Percentiles rank a stretch among this genome's conserved stretches.
These are phyloP conservation scores for Odiellus spinosus DNA, from an alignment of 2,888 invertebrate species.

Conservation along the genomic window DNA sequence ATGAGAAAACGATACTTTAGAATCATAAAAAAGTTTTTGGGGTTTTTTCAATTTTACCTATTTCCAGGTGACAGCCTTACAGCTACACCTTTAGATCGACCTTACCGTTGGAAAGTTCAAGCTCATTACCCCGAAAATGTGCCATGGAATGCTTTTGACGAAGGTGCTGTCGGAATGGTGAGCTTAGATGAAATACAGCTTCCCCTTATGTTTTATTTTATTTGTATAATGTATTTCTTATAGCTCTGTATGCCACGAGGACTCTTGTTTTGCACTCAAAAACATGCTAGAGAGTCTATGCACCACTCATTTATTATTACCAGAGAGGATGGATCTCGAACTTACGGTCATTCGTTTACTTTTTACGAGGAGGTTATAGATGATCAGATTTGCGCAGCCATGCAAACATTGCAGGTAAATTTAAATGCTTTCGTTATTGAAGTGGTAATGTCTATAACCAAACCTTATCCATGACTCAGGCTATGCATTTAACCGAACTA, in stretches of 20 bases:
- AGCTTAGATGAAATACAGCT: slow-evolving; percentile 24
- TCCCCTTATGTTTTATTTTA: background rate
- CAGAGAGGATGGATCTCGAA: slow-evolving; percentile 83
- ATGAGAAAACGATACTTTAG: too few species aligned
- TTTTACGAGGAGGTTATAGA: slow-evolving; percentile 84
- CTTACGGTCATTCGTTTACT: slow-evolving; percentile 70
- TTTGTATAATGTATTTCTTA: slow-evolving; percentile 23
- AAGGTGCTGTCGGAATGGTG: slow-evolving; percentile 92
- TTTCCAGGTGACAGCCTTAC: slow-evolving; percentile 46
- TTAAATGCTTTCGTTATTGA: slow-evolving; percentile 37
- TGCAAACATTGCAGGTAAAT: slow-evolving; percentile 83
- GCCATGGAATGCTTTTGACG: slow-evolving; percentile 65
- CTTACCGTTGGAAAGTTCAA: slow-evolving; percentile 83
- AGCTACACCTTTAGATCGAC: slow-evolving; percentile 78
- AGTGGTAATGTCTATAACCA: too few species aligned
- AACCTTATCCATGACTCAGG: slow-evolving; percentile 4
- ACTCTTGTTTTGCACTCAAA: slow-evolving; percentile 83
- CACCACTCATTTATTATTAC: slow-evolving; percentile 97
- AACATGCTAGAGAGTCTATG: slow-evolving; percentile 58
- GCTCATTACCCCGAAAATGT: slow-evolving; percentile 89
- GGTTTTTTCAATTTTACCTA: background rate
- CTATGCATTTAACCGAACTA: slow-evolving; percentile 28
- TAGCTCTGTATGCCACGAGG: slow-evolving; percentile 91
- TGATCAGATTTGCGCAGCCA: slow-evolving; percentile 79
- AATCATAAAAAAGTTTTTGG: too few species aligned